A percentile compares a stretch with the other conserved stretches of the same genome.
These are phyloP conservation scores for Megaceryle maxima DNA, from an alignment of 2,113 vertebrate genomes.

Conservation along the genomic window DNA sequence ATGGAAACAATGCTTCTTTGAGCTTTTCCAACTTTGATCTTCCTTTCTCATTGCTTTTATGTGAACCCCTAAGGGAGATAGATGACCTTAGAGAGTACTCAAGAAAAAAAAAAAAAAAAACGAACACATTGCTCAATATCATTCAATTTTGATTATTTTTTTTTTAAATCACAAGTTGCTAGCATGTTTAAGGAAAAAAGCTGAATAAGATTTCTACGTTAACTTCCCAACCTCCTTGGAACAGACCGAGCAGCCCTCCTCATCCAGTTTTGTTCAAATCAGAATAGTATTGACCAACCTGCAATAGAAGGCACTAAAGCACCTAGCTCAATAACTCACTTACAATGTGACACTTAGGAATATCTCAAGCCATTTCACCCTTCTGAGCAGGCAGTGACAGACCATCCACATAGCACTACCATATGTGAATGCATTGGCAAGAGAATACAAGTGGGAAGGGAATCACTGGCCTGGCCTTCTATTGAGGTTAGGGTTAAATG, in stretches of 20 bases:
- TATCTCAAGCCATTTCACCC: background rate
- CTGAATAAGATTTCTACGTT: background rate
- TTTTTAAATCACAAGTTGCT: background rate
- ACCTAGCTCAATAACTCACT: background rate
- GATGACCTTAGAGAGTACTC: background rate
- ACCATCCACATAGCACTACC: background rate
- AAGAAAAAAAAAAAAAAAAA: background rate
- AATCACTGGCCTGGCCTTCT: background rate
- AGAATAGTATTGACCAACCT: background rate
- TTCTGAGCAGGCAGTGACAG: background rate
- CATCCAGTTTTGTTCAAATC: background rate
- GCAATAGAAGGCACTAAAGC: background rate
- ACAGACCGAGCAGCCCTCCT: background rate
- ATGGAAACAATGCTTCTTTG: constrained; percentile 37
- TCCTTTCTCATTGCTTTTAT: constrained; percentile 26
- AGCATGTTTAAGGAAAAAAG: background rate
- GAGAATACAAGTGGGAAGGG: background rate
- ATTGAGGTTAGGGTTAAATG: background rate
- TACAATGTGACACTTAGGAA: background rate
- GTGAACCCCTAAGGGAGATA: background rate
- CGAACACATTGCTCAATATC: background rate
- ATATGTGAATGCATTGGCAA: background rate
- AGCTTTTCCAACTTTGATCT: constrained; percentile 51
- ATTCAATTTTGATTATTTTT: background rate
- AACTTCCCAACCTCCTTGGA: background rate